A percentile compares a stretch with the other conserved stretches of the same genome.
Evolutionary conservation across 2,113 vertebrate genomes (phyloP).

Genomic region (Alligator mississippiensis): DNA sequence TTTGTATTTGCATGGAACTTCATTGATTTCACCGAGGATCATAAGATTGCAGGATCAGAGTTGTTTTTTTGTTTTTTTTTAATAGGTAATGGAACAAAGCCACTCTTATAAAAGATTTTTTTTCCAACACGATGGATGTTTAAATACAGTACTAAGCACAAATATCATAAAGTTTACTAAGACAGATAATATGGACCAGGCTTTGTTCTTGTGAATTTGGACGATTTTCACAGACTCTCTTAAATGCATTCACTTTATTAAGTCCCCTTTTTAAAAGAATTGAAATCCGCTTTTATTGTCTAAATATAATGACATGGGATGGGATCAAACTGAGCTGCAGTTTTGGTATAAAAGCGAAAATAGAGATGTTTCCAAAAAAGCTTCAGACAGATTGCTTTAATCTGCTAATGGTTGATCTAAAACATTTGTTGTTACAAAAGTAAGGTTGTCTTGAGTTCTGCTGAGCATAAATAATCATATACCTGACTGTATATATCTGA

Average conservation of each 20-base stretch:
- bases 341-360: constrained; percentile 50
- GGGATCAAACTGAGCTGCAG: background rate
- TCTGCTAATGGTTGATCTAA: constrained; percentile 11
- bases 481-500: constrained; percentile 53
- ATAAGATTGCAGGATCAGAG: background rate
- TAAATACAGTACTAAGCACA: constrained; percentile 24
- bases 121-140: constrained; percentile 24
- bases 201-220: constrained; percentile 2
- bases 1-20: constrained; percentile 6
- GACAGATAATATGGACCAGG: constrained; percentile 33
- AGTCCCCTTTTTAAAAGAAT: background rate
- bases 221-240: background rate
- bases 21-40: background rate
- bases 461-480: constrained; percentile 39
- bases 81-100: background rate
- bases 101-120: background rate
- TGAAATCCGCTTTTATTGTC: background rate
- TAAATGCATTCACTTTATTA: background rate
- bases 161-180: constrained; percentile 12
- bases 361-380: constrained; percentile 8
- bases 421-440: constrained; percentile 38
- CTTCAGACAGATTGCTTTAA: constrained; percentile 37
- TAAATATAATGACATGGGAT: constrained; percentile 46
- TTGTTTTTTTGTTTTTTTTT: background rate
- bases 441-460: constrained; percentile 33